A percentile compares a stretch with the other conserved stretches of the same genome.
phyloP scores from a whole-genome alignment of 2,113 vertebrate genomes.

The Thalassoma bifasciatum region DNA sequence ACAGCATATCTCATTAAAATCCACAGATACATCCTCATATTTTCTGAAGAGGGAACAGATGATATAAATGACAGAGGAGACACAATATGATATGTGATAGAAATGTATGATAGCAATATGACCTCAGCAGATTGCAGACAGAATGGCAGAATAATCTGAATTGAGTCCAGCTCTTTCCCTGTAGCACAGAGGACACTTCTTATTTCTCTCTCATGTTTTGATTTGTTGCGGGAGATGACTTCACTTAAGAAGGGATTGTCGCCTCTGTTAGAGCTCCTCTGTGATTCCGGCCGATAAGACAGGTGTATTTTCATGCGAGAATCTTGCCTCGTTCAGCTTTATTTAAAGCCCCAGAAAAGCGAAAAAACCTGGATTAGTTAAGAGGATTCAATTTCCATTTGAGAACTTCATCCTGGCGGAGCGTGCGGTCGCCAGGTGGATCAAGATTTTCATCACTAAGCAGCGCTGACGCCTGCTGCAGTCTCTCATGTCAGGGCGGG shows the following conservation, averaged over 20 bases:
- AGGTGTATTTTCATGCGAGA: slow-evolving; percentile 34
- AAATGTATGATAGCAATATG: slow-evolving; percentile 5
- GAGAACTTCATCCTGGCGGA: slow-evolving; percentile 25
- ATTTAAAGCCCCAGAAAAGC: slow-evolving; percentile 41
- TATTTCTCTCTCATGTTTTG: slow-evolving; percentile 12
- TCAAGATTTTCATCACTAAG: slow-evolving; percentile 44
- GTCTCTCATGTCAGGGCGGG: slow-evolving; percentile 51
- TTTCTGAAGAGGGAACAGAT: no score
- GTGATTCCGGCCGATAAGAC: slow-evolving; percentile 22
- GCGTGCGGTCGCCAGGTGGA: slow-evolving; percentile 28
- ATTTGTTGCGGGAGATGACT: slow-evolving; percentile 25
- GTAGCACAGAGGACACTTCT: slow-evolving; percentile 19
- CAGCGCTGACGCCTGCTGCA: slow-evolving; percentile 35
- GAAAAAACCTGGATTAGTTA: slow-evolving; percentile 28
- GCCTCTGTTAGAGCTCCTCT: slow-evolving; percentile 16
- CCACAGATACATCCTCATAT: background rate
- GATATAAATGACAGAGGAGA: background rate
- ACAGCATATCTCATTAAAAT: no score
- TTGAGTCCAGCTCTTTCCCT: background rate
- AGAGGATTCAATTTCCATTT: slow-evolving; percentile 48
- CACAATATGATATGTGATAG: background rate
- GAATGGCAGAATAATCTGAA: slow-evolving; percentile 6
- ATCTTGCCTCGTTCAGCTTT: slow-evolving; percentile 40
- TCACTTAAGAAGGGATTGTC: background rate
- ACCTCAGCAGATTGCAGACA: slow-evolving; percentile 22